Evolutionary conservation across 2,888 invertebrate genomes (phyloP), one percentile per base, ranked within the genome.

Genomic region (Taenaris catops): DNA sequence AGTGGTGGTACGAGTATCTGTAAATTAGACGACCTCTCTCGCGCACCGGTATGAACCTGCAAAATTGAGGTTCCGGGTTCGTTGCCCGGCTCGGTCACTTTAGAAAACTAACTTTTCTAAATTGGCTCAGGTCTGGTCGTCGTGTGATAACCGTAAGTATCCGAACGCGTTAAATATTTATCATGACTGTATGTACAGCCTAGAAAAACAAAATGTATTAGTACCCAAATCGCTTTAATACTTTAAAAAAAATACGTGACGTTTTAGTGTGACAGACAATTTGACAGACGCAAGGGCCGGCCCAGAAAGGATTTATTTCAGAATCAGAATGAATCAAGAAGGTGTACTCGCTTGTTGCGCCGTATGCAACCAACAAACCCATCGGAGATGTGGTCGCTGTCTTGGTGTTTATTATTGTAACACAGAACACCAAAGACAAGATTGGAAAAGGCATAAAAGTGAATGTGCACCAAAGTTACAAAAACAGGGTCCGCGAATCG

Each of bases 361-460:
- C 47, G 81, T 91, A 58, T 93, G 94, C 73, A 88, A 89, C 46
- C 76, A 68, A 51, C 88, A 89, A 57, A 90, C 90, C 52, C 74
- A 93, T 53, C 79, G 91, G 45, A 90, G 93, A 54, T 95, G 95
- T 74, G 90, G 91, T 49, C 90, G 92, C 52, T 96, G 96, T 69
- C 91, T 92, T 62, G 75, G 73, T 41, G 88, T 90, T 29, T 92
- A 91, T 71, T 96, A 96, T 72, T 96, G 95, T 75, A 92, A 91
- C 41, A 92, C 90, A 51, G 91, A 91, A 45, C 95, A 96, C 68
- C 95, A 95, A 73, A 90, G 89, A 46, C 83, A 90, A 55, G 93
- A 95, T 64, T 95, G 95, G 95, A 91, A 91, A 61, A 88, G 83
- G 49, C 95, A 96, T 63, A 94, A 91, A 80, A 74, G 72, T 50